phyloP scores from a whole-genome alignment of 2,797 vertebrate species.

The Fistularia commersonii region DNA sequence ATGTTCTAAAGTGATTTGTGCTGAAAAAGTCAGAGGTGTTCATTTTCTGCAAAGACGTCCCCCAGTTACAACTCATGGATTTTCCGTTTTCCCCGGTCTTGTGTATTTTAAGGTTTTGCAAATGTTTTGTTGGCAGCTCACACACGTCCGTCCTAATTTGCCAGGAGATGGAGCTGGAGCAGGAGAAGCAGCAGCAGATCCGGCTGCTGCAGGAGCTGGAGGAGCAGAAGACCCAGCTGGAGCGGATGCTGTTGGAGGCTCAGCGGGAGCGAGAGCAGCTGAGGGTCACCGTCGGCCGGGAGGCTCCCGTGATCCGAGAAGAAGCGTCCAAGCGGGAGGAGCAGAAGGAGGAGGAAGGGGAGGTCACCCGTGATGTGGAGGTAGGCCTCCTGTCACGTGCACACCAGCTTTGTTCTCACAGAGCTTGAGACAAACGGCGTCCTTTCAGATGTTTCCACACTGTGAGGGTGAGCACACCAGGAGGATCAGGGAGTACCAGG shows the following conservation, averaged over 20 bases:
- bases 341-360: no score
- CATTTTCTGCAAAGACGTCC: no score
- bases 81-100: no score
- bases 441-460: conserved; percentile 15
- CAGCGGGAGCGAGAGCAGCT: conserved; percentile 57
- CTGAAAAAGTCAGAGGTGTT: no score
- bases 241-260: conserved; percentile 76
- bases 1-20: no score
- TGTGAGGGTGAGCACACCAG: conserved; percentile 61
- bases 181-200: conserved; percentile 83
- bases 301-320: conserved; percentile 4
- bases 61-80: no score
- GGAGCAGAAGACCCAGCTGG: conserved; percentile 76
- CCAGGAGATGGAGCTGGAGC: conserved; percentile 82
- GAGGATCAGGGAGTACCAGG: conserved; percentile 80
- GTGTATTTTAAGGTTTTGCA: no score
- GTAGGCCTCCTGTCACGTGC: conserved; percentile 16
- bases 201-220: conserved; percentile 82
- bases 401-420: background rate
- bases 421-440: background rate
- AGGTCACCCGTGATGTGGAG: conserved; percentile 14
- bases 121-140: background rate
- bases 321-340: conserved; percentile 27
- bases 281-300: conserved; percentile 49
- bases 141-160: background rate